A percentile compares a stretch with the other conserved stretches of the same genome.
Conservation (phyloP, 2,113 vertebrate species). For the Phrynosoma platyrhinos region DNA sequence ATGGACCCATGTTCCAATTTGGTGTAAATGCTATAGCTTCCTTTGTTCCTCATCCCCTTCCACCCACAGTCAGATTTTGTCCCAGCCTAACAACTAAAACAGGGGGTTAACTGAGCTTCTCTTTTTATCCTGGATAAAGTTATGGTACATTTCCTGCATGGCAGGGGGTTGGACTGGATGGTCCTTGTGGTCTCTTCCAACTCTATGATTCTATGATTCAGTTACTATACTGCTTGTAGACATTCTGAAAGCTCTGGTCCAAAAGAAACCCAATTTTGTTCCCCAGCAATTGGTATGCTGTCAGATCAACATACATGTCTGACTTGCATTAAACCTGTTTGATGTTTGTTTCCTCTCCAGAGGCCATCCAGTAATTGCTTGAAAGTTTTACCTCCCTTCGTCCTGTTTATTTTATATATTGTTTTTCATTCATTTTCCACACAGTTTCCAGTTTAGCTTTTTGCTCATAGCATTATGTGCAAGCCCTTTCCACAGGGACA, state of each 20-base stretch:
- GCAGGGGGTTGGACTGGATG: no score
- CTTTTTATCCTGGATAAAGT: no score
- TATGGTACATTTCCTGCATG: not conserved
- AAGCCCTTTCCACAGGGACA: not conserved
- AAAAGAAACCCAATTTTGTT: no score
- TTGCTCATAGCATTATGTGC: conserved; percentile 32
- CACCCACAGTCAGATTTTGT: not conserved
- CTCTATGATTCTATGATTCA: no score
- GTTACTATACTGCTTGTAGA: no score
- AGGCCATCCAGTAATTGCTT: not conserved
- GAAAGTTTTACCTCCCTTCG: not conserved
- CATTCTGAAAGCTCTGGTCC: no score
- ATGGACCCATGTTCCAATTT: not conserved
- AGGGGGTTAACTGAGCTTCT: not conserved
- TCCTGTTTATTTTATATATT: conserved; percentile 29
- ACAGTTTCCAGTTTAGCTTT: conserved; percentile 17
- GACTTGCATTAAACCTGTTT: not conserved
- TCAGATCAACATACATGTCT: not conserved
- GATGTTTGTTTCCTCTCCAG: not conserved
- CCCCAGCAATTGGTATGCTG: not conserved
- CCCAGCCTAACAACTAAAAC: not conserved
- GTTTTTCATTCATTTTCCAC: conserved; percentile 32
- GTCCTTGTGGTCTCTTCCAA: no score
- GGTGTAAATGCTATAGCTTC: not conserved
- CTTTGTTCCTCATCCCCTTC: not conserved